Conservation (phyloP, 2,888 invertebrate genomes). For the Apotomis betuletana region DNA sequence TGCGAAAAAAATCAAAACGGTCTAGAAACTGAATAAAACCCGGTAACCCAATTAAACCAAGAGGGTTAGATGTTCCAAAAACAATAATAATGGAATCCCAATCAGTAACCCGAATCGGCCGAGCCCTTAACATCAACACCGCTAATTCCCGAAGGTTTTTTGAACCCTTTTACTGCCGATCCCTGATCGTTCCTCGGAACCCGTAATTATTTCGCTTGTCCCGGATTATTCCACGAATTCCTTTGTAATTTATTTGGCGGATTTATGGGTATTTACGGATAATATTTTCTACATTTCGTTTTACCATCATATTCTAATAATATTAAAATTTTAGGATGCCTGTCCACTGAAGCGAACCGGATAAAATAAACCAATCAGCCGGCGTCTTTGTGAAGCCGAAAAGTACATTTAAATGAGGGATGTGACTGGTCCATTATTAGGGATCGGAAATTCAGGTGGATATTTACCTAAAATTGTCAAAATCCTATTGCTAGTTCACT, state of each 20-base stretch:
- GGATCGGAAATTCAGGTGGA: too few species aligned
- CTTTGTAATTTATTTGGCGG: conserved; percentile 4
- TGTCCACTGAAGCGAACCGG: too few species aligned
- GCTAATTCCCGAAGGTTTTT: conserved; percentile 7
- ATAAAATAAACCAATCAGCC: too few species aligned
- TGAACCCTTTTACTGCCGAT: conserved; percentile 3
- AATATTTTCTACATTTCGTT: background rate
- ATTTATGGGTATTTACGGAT: background rate
- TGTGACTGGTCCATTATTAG: too few species aligned
- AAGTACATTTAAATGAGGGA: too few species aligned
- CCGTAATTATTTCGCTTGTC: conserved; percentile 46
- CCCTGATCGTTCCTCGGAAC: conserved; percentile 40
- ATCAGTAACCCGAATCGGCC: background rate
- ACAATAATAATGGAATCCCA: background rate
- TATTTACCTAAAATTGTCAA: too few species aligned
- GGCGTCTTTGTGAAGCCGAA: too few species aligned
- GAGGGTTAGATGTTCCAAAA: background rate
- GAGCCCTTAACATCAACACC: background rate
- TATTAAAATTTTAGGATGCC: too few species aligned
- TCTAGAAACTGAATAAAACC: background rate
- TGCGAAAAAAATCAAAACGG: background rate
- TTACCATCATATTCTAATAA: background rate
- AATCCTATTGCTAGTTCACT: too few species aligned
- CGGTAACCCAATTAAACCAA: background rate
- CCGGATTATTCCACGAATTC: conserved; percentile 33